These are phyloP conservation scores for Epizoanthus scotinus DNA, from an alignment of 92 coral and sea anemone species.

Conservation along the genomic window DNA sequence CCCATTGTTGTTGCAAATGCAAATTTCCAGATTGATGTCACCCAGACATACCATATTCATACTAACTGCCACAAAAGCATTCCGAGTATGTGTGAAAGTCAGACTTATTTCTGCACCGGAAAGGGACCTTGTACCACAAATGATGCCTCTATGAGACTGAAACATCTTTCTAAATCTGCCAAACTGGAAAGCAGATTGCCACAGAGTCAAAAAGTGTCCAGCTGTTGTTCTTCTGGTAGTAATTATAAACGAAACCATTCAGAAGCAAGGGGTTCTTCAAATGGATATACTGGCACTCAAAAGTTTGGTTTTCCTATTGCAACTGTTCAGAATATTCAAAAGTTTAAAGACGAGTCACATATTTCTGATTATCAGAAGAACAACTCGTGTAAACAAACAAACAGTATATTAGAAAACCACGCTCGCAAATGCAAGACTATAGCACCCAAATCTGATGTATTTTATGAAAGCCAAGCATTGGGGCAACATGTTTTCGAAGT, in stretches of 20 bases:
- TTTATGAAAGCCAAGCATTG: not conserved
- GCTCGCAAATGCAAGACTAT: not conserved
- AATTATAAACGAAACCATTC: slow-evolving; percentile 11
- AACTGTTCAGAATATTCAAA: slow-evolving; percentile 6
- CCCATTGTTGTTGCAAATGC: slow-evolving; percentile 33
- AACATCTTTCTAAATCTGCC: slow-evolving; percentile 18
- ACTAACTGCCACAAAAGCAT: slow-evolving; percentile 21
- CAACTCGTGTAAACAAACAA: not conserved
- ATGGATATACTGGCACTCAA: not conserved
- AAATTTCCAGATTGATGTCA: slow-evolving; percentile 33
- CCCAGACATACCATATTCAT: slow-evolving; percentile 37
- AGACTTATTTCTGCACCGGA: not conserved
- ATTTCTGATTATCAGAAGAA: not conserved
- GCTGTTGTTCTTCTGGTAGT: not conserved
- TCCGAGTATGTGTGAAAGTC: not conserved
- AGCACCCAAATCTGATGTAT: not conserved
- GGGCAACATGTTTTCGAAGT: not conserved
- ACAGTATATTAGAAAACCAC: not conserved
- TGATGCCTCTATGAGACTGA: not conserved
- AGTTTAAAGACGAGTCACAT: slow-evolving; percentile 1
- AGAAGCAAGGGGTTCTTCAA: not conserved
- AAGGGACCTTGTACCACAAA: not conserved
- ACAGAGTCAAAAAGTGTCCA: too few relatives aligned
- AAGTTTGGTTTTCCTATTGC: not conserved
- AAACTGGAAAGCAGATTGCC: slow-evolving; percentile 3